These are phyloP conservation scores for Semicossyphus pulcher DNA, from an alignment of 2,113 vertebrate genomes.

Conservation along the genomic window DNA sequence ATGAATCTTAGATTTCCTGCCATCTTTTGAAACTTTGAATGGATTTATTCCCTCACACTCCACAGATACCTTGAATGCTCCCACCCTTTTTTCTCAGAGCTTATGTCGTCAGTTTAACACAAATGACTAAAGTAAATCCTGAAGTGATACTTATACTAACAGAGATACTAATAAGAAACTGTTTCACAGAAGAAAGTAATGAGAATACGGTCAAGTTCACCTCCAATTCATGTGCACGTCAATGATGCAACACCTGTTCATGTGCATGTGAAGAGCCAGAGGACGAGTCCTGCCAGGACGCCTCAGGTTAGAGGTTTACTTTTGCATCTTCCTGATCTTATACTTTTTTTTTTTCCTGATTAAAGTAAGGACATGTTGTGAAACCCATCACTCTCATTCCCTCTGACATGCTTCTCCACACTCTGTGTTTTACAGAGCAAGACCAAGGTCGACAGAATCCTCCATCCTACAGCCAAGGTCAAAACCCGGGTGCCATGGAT, in stretches of 20 bases:
- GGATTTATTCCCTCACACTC: too few species aligned
- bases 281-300: conserved; percentile 78
- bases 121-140: too few species aligned
- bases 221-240: conserved; percentile 93
- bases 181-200: conserved; percentile 85
- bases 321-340: too few species aligned
- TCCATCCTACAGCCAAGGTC: conserved; percentile 81
- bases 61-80: too few species aligned
- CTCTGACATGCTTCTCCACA: neutral
- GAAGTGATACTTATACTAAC: too few species aligned
- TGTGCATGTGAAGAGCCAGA: conserved; percentile 91
- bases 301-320: conserved; percentile 72
- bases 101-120: too few species aligned
- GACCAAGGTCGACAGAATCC: conserved; percentile 60
- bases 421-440: conserved; percentile 61
- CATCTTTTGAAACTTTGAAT: too few species aligned
- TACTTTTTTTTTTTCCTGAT: neutral
- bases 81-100: too few species aligned
- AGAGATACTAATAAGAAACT: neutral
- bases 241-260: conserved; percentile 91
- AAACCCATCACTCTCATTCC: neutral
- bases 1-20: too few species aligned
- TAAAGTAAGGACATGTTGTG: neutral
- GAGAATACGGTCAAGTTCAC: conserved; percentile 88
- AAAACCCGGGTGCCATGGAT: conserved; percentile 91